Evolutionary conservation across 64 coral and sea anemone genomes (phyloP), one percentile per base, ranked within the genome.

Genomic region (Pachyseris speciosa): DNA sequence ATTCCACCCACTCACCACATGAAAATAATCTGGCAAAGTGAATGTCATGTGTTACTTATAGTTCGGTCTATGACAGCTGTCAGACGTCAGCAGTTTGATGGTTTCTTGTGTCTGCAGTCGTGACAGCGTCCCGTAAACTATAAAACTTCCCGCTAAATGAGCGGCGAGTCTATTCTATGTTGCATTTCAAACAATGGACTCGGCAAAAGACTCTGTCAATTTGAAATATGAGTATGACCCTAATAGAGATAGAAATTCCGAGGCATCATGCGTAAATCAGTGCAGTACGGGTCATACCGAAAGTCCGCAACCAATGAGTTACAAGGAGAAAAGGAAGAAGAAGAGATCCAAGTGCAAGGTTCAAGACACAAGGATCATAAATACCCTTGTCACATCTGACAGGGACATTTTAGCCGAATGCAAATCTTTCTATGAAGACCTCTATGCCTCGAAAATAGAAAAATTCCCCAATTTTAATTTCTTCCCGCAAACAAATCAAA

Each of bases 171-270:
- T 20, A 58, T 55, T 80, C 75, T 55, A 53, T 55, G 24, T 48
- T 80, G 25, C 48, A 80, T 28, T 80, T 80, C 12, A 78, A 27
- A 78, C 74, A 78, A 50, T 78, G 45, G 45, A 57, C 75, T 80
- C 49, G 20, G 75, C 75, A 45, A 80, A 80, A 80, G 75, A 80
- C 75, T 80, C 10, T 63, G 58, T 25, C 20, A 63, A 51, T 80
- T 80, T 80, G 75, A 27, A 80, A 80, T 80, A 80, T 55, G 47
- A 80, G 57, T 80, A 80, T 55, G 47, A 80, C 75, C 13, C 75
- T 55, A 80, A 80, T 33, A 58, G 47, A 80, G 75, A 80, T 57
- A 80, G 75, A 58, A 80, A 80, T 80, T 80, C n/a, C 48, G 28
- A 80, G 50, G 47, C 2, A 80, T 80, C 49, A 13, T 78, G 28